Evolutionary conservation across 2,797 vertebrate genomes (phyloP).

Genomic region (Oreonectes daqikongensis): DNA sequence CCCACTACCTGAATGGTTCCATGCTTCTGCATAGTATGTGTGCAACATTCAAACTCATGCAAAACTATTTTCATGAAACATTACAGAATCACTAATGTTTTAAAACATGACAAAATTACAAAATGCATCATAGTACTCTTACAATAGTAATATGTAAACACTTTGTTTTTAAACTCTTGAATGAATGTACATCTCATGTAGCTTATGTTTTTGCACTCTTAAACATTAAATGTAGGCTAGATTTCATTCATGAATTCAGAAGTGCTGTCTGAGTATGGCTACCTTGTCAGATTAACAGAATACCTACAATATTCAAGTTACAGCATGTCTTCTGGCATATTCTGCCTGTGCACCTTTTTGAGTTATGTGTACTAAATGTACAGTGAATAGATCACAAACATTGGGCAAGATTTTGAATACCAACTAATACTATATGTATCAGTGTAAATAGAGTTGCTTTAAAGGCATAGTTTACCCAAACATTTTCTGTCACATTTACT

Average conservation of each 20-base stretch:
- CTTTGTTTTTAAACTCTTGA: not conserved
- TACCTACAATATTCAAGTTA: not conserved
- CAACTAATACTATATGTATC: too few species aligned
- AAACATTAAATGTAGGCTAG: not conserved
- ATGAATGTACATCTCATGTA: not conserved
- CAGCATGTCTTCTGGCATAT: conserved; percentile 1
- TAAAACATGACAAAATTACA: conserved; percentile 12
- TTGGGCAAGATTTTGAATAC: not conserved
- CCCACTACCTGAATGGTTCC: conserved; percentile 4
- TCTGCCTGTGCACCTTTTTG: not conserved
- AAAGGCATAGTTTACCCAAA: too few species aligned
- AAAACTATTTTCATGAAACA: conserved; percentile 47
- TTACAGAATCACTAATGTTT: conserved; percentile 23
- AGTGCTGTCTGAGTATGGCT: not conserved
- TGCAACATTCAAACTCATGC: conserved; percentile 44
- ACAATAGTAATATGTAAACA: not conserved
- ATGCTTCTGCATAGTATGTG: conserved; percentile 22
- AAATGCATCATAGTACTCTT: not conserved
- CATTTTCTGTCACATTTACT: too few species aligned
- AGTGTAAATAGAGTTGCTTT: too few species aligned
- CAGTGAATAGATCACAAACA: not conserved
- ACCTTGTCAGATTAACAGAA: not conserved
- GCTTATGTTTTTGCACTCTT: not conserved
- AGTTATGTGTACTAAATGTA: not conserved
- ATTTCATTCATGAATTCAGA: not conserved